Base-by-base conservation (phyloP, 2,888 invertebrate genomes). In the Protophormia terraenovae region DNA sequence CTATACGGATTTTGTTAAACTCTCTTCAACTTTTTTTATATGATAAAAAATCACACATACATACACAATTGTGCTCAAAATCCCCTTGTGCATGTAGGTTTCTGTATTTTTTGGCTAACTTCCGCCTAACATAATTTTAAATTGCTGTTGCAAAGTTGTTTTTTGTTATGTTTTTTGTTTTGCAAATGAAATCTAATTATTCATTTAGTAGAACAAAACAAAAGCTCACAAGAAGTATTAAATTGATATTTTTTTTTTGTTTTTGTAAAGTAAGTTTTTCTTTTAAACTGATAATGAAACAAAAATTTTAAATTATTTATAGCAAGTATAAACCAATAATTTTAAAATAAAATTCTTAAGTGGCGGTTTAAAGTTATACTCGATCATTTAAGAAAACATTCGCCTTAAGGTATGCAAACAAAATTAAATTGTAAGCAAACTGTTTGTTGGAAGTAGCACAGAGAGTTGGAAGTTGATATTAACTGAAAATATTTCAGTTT, bases 61-160 rank as follows among this genome's bases (percentile, higher is more conserved):
- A 58, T 7, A 58, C 27, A 55, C 27, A 55, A 3, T 6, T 50
- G 7, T 0, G 8, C 19, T 16, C 19, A 47, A 41, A 50, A 53
- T 53, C 53, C 12, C 12, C 4, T n/a, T 27, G 2, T 14, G 4
- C n/a, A 55, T 55, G 27, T 55, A 55, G 41, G 41, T 29, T 41
- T 58, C 29, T 29, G 19, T 27, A 53, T 58, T 84, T n/a, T 76
- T 60, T 53, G 71, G 71, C 58, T 29, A 60, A 41, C 66, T 71
- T 77, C 50, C 67, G 60, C 67, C 72, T 50, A 77, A 69, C 67
- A 73, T 77, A 69, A 72, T 72, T 72, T 80, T n/a, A 62, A 81
- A 72, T 72, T 69, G 67, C 50, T 77, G 10, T 84, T 81, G 29
- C 19, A 41, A 22, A 79, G 78, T 79, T 58, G 12, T 35, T 50